phyloP scores from a whole-genome alignment of 2,113 vertebrate species.

The Coryphaenoides rupestris region DNA sequence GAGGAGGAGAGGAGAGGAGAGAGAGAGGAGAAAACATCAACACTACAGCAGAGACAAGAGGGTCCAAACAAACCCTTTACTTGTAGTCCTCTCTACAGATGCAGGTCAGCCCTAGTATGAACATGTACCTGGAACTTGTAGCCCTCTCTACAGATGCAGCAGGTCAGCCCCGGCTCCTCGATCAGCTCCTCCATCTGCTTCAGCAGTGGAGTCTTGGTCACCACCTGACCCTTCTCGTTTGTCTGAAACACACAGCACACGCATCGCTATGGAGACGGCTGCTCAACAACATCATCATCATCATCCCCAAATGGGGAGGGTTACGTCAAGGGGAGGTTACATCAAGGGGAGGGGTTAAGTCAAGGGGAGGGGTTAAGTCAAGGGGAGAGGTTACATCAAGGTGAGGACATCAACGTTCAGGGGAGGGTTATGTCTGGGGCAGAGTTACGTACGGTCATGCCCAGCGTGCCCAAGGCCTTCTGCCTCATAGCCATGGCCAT shows the following conservation, averaged over 20 bases:
- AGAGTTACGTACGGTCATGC: conserved; percentile 84
- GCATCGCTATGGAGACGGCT: too few species aligned
- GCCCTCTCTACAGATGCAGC: conserved; percentile 97
- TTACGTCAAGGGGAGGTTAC: too few species aligned
- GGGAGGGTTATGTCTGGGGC: too few species aligned
- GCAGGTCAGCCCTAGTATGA: conserved; percentile 87
- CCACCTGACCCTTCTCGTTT: conserved; percentile 97
- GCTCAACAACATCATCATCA: too few species aligned
- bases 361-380: too few species aligned
- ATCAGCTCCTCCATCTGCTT: conserved; percentile 99
- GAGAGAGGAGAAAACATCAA: too few species aligned
- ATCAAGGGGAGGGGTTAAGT: too few species aligned
- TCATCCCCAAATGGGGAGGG: too few species aligned
- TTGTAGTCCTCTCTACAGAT: conserved; percentile 98
- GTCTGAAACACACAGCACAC: conserved; percentile 74
- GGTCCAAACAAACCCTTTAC: neutral
- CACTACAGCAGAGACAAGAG: too few species aligned
- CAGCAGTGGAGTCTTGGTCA: conserved; percentile 93
- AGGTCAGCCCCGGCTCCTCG: conserved; percentile 96
- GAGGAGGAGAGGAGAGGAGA: too few species aligned
- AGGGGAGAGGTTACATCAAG: too few species aligned
- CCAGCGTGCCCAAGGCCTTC: conserved; percentile 94
- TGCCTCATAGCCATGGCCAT: conserved; percentile 99
- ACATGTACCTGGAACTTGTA: conserved; percentile 94
- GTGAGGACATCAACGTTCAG: too few species aligned